Conservation (phyloP, 2,888 invertebrate genomes). For the Xylocampa areola region DNA sequence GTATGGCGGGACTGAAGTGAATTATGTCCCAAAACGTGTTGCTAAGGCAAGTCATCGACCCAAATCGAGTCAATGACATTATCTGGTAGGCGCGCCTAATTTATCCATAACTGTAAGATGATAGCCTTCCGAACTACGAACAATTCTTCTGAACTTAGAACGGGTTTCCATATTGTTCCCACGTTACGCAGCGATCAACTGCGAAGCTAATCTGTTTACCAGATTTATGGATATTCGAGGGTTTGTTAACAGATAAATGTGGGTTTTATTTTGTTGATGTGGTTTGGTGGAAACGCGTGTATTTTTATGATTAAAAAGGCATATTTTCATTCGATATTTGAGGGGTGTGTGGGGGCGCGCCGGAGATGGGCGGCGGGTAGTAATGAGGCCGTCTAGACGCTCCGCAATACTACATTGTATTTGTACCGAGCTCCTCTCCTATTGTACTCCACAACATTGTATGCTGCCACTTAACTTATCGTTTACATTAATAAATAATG, state of each 20-base stretch:
- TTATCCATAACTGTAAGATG: slow-evolving; percentile 45
- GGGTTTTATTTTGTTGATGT: slow-evolving; percentile 27
- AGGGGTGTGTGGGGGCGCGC: slow-evolving; percentile 59
- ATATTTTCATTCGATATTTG: slow-evolving; percentile 79
- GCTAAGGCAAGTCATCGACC: slow-evolving; percentile 55
- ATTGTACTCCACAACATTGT: slow-evolving; percentile 64
- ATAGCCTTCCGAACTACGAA: slow-evolving; percentile 36
- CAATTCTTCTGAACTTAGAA: slow-evolving; percentile 42
- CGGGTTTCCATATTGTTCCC: slow-evolving; percentile 37
- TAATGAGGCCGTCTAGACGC: slow-evolving; percentile 86
- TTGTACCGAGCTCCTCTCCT: slow-evolving; percentile 75
- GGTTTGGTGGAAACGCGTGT: slow-evolving; percentile 25
- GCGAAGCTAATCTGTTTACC: slow-evolving; percentile 43
- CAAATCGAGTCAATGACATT: slow-evolving; percentile 57
- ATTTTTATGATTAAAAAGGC: slow-evolving; percentile 71
- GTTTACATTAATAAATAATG: slow-evolving; percentile 70
- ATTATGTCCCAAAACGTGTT: slow-evolving; percentile 33
- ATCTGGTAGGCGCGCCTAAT: slow-evolving; percentile 48
- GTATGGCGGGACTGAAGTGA: slow-evolving; percentile 25
- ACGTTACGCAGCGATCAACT: slow-evolving; percentile 42
- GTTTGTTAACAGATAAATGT: slow-evolving; percentile 36
- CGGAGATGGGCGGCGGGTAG: slow-evolving; percentile 62
- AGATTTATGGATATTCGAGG: slow-evolving; percentile 47
- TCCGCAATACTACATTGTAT: slow-evolving; percentile 75
- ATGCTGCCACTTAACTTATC: slow-evolving; percentile 65